phyloP scores from a whole-genome alignment of 1,140 invertebrate genomes.

The Phymastichus coffea region DNA sequence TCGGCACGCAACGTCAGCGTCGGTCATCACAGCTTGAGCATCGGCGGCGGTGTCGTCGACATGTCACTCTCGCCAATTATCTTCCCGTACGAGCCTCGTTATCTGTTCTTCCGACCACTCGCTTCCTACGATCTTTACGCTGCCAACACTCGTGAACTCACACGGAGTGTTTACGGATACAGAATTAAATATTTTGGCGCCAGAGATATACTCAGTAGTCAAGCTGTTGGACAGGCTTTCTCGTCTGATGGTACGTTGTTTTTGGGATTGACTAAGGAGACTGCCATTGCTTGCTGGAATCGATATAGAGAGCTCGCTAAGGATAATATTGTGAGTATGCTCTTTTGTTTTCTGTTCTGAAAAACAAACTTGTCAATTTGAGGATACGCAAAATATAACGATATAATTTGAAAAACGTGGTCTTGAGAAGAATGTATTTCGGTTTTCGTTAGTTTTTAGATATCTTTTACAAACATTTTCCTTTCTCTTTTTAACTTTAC shows the following conservation, averaged over 20 bases:
- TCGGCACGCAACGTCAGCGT: slow-evolving; percentile 13
- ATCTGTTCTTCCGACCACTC: slow-evolving; percentile 69
- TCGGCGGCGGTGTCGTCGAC: slow-evolving; percentile 16
- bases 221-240: slow-evolving; percentile 42
- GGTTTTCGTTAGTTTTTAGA: too few relatives aligned
- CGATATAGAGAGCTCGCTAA: slow-evolving; percentile 14
- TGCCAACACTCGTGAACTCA: slow-evolving; percentile 41
- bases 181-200: slow-evolving; percentile 20
- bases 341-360: background rate
- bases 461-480: too few relatives aligned
- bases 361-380: background rate
- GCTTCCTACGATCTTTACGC: slow-evolving; percentile 68
- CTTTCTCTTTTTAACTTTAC: too few relatives aligned
- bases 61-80: slow-evolving; percentile 59
- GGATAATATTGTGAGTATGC: slow-evolving; percentile 20
- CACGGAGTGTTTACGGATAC: slow-evolving; percentile 17
- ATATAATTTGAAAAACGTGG: too few relatives aligned
- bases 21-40: background rate
- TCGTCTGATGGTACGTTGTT: slow-evolving; percentile 42
- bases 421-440: too few relatives aligned
- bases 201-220: slow-evolving; percentile 25
- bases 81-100: slow-evolving; percentile 54
- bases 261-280: slow-evolving; percentile 35
- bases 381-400: background rate
- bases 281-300: slow-evolving; percentile 46